Conservation (phyloP, 2,888 invertebrate genomes). For the Drosophila pegasa region DNA sequence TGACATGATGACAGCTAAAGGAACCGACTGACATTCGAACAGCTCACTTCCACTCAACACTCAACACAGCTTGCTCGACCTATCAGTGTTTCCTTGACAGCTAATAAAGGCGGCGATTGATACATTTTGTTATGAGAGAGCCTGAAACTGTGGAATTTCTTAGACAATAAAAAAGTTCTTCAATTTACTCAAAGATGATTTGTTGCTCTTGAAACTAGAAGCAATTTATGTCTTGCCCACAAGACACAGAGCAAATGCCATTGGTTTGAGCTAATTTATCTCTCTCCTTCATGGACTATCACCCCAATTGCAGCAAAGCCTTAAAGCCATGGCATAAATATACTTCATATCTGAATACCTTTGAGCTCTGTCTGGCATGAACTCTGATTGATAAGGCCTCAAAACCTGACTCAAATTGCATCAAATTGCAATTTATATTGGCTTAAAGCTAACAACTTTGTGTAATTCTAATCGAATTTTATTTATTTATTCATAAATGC, state of each 20-base stretch:
- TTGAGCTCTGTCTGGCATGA: background rate
- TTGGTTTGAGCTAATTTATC: background rate
- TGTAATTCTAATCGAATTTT: background rate
- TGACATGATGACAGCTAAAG: slow-evolving; percentile 68
- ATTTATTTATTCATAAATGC: no score
- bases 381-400: background rate
- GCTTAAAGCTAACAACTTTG: background rate
- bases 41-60: no score
- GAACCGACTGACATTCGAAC: slow-evolving; percentile 1
- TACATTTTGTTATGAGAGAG: background rate
- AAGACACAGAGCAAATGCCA: no score
- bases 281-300: background rate
- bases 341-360: background rate
- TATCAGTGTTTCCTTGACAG: background rate
- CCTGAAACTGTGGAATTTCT: no score
- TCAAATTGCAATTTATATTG: background rate
- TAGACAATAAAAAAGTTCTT: background rate
- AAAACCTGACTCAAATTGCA: background rate
- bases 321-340: background rate
- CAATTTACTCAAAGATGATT: background rate
- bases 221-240: background rate
- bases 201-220: background rate
- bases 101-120: background rate
- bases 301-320: background rate
- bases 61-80: slow-evolving; percentile 4